Evolutionary conservation across 2,113 vertebrate genomes (phyloP), one percentile per base, ranked within the genome.

Genomic region (Mesitornis unicolor): DNA sequence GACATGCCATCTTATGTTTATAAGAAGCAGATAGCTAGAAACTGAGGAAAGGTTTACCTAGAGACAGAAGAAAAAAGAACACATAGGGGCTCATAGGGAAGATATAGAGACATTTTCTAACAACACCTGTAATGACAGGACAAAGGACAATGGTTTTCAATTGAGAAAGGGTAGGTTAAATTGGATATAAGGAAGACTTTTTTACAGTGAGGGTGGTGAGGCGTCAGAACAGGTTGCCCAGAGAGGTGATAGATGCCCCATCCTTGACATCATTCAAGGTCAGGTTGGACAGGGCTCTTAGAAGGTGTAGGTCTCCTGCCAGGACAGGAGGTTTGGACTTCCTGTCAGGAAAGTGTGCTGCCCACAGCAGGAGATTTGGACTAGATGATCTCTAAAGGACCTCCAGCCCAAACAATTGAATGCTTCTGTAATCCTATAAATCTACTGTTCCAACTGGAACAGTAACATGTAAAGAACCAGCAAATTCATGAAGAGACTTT

Each of bases 321-420:
- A n/a, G n/a, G n/a, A n/a, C n/a, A n/a, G n/a, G n/a, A n/a, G n/a
- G n/a, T n/a, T n/a, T n/a, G n/a, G n/a, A n/a, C n/a, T n/a, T n/a
- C n/a, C n/a, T n/a, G n/a, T n/a, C n/a, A n/a, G n/a, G n/a, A n/a
- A n/a, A n/a, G n/a, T n/a, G n/a, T n/a, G n/a, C n/a, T n/a, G n/a
- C n/a, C n/a, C n/a, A 40, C 8, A n/a, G 7, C 21, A 73, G 5
- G 6, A 16, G 1, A 0, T 4, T 28, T 79, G 51, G 6, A 79
- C 8, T 65, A 31, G 36, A 10, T 53, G 29, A 31, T 59, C 24
- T 40, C n/a, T 35, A 35, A 80, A 76, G 36, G 6, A 13, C 7
- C 53, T 87, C 13, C 68, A 70, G 25, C 10, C 9, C 10, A 24
- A 77, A 68, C 13, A 2, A 33, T 14, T 45, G 19, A 19, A 25